These are phyloP conservation scores for Pseudomyrmex cubaensis DNA, from an alignment of 1,140 invertebrate genomes.

Conservation along the genomic window DNA sequence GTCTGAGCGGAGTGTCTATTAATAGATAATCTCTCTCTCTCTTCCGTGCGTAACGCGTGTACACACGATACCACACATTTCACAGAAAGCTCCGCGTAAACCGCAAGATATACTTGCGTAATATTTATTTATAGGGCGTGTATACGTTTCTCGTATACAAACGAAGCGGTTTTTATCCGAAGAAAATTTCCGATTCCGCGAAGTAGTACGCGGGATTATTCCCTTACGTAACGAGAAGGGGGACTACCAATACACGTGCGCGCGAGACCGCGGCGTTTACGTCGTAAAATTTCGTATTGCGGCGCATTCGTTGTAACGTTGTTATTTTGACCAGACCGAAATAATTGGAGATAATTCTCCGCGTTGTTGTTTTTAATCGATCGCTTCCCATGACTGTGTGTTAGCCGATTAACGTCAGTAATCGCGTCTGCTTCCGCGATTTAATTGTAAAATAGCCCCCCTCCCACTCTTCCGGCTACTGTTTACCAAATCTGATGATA, in stretches of 20 bases:
- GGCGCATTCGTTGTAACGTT: conserved; percentile 2
- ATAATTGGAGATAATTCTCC: conserved; percentile 57
- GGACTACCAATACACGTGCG: neutral
- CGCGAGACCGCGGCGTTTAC: neutral
- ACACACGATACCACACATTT: neutral
- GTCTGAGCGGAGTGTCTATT: neutral
- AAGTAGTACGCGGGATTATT: neutral
- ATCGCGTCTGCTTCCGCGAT: conserved; percentile 9
- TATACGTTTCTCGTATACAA: no score
- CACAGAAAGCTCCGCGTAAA: neutral
- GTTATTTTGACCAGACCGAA: conserved; percentile 43
- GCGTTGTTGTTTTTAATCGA: conserved; percentile 57
- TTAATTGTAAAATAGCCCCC: conserved; percentile 37
- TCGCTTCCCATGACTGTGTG: neutral
- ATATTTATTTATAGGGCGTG: no score
- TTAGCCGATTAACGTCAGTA: conserved; percentile 23
- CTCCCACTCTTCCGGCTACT: neutral
- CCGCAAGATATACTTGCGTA: neutral
- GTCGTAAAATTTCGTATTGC: conserved; percentile 27
- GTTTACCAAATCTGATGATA: conserved; percentile 53
- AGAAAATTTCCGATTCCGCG: no score
- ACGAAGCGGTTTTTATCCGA: no score
- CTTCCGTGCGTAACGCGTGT: neutral
- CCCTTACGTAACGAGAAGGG: neutral
- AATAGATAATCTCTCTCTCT: neutral